Evolutionary conservation across 2,888 invertebrate species (phyloP), one percentile per base, ranked within the genome.

Genomic region (Cheilosia soror): DNA sequence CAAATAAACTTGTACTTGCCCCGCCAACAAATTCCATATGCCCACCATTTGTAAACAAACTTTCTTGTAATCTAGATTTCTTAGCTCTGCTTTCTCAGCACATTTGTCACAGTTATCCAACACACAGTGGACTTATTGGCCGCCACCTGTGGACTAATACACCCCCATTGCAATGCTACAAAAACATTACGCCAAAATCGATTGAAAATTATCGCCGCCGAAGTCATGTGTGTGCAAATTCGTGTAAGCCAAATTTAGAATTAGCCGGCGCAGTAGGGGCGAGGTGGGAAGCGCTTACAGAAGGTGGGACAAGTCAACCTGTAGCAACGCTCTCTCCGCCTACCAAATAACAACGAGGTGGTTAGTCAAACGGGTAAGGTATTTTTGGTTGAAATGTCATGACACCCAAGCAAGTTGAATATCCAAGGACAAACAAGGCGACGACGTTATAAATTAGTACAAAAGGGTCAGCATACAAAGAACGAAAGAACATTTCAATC

Each of bases 301-400:
- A 71, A 37, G 51, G 51, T 72, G 49, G 33, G 47, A 44, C 33
- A 31, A 27, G 62, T 40, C 53, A 73, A 78, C 73, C 68, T 69
- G 62, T 53, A 72, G 62, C 63, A 27, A 29, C 33, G 13, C 51
- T n/a, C 13, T 31, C 20, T 11, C 44, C 73, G 27, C 15, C 57
- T n/a, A 47, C 51, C 31, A n/a, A 58, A 29, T 9, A 49, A 15
- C 25, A n/a, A 33, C 15, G 15, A 63, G 42, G 37, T 58, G 49
- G 29, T 49, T 9, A 58, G 66, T 66, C 55, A 66, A 57, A 66
- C 69, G 51, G 51, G n/a, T 27, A 58, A 76, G 33, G 31, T 78
- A 77, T 72, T 76, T 83, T 75, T 65, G 80, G 58, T 66, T 47
- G 47, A 75, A 79, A 65, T 75, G 79, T 79, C 84, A 71, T 71